These are phyloP conservation scores for Synaphobranchus kaupii DNA, from an alignment of 2,797 vertebrate species.

Conservation along the genomic window DNA sequence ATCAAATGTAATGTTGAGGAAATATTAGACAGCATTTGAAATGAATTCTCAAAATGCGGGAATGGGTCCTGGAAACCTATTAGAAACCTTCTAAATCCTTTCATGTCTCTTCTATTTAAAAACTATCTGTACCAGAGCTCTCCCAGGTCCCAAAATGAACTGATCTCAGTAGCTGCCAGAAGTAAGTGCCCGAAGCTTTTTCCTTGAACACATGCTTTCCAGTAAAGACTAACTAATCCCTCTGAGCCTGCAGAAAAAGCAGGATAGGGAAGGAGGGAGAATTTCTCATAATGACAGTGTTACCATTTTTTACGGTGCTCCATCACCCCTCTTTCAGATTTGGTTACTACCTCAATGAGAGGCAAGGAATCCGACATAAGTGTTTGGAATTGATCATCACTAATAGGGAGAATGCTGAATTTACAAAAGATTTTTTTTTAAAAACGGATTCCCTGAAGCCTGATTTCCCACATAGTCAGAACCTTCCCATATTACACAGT, in stretches of 20 bases:
- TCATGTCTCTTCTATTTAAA: not conserved
- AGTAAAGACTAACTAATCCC: slow-evolving; percentile 6
- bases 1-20: not conserved
- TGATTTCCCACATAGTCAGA: too few species aligned
- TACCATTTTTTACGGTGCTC: too few species aligned
- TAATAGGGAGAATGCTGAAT: too few species aligned
- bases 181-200: not conserved
- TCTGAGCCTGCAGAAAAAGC: not conserved
- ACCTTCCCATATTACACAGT: too few species aligned
- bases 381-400: too few species aligned
- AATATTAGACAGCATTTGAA: not conserved
- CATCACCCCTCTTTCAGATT: too few species aligned
- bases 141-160: not conserved
- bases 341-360: too few species aligned
- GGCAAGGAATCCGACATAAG: too few species aligned
- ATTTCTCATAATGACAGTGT: too few species aligned
- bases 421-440: too few species aligned
- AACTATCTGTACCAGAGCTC: not conserved
- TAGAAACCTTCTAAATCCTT: not conserved
- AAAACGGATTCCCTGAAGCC: too few species aligned
- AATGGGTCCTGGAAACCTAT: not conserved
- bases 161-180: not conserved
- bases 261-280: not conserved
- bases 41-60: not conserved
- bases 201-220: slow-evolving; percentile 1